Percentiles rank a stretch among this genome's conserved stretches.
phyloP scores from a whole-genome alignment of 2,797 vertebrate genomes.

The Galagoides demidoff region DNA sequence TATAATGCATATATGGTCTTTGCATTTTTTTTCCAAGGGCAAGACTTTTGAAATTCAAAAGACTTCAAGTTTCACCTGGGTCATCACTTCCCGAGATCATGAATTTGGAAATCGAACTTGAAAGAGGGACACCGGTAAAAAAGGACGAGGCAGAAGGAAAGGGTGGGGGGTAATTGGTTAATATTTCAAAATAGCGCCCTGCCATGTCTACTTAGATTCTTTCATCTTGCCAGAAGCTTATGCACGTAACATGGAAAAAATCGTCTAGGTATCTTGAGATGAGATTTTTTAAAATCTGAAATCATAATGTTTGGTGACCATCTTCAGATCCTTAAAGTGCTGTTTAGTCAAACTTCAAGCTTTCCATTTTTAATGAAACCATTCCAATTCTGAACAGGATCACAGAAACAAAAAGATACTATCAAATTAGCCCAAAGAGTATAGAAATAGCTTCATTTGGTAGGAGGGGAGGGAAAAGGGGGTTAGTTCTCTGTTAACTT shows the following conservation, averaged over 20 bases:
- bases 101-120: neutral
- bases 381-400: neutral
- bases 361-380: neutral
- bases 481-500: neutral
- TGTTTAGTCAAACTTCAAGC: neutral
- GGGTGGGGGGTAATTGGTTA: neutral
- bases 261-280: neutral
- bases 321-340: neutral
- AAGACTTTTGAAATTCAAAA: slow-evolving; percentile 39
- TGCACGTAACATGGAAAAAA: neutral
- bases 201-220: neutral
- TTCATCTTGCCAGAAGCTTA: neutral
- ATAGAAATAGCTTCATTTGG: neutral
- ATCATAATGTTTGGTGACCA: neutral
- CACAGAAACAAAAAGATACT: neutral
- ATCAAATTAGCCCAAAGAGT: neutral
- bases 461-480: neutral
- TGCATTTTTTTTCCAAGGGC: neutral
- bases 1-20: neutral
- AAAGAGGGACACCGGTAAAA: neutral
- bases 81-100: neutral
- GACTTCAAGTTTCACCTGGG: neutral
- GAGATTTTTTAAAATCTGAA: neutral
- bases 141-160: neutral
- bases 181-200: slow-evolving; percentile 4